Evolutionary conservation across 2,797 vertebrate species (phyloP).

Genomic region (Tadarida brasiliensis): DNA sequence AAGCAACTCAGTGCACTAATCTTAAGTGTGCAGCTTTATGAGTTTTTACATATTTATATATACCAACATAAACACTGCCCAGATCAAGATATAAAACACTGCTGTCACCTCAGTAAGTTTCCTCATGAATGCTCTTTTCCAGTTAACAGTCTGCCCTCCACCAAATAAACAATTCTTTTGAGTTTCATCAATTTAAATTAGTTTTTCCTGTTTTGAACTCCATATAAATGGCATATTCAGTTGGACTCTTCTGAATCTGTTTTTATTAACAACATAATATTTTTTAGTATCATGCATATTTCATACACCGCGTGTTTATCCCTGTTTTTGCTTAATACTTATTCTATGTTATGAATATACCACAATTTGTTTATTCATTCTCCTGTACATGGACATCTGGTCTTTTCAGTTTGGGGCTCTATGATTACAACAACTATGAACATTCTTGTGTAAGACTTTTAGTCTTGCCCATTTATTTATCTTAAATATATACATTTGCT

Average conservation of each 20-base stretch:
- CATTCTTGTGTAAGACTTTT: not conserved
- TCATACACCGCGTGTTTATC: not conserved
- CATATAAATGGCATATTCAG: not conserved
- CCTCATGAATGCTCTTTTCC: not conserved
- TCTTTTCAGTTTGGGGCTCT: not conserved
- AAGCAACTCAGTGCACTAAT: not conserved
- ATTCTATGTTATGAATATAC: not conserved
- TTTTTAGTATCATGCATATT: not conserved
- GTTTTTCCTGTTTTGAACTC: not conserved
- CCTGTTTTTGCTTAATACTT: not conserved
- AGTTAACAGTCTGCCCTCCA: not conserved
- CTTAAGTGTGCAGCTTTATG: not conserved
- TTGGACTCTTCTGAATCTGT: not conserved
- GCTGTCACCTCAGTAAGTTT: not conserved
- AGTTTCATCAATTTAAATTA: not conserved
- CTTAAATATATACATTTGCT: not conserved
- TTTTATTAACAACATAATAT: not conserved
- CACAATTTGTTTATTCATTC: not conserved
- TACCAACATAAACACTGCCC: not conserved
- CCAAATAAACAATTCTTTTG: conserved; percentile 1
- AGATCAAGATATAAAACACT: not conserved
- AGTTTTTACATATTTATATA: not conserved
- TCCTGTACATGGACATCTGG: not conserved
- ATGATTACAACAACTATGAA: not conserved
- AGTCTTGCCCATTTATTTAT: not conserved